These are phyloP conservation scores for Brotogeris chrysoptera DNA, from an alignment of 2,797 vertebrate species.

Conservation along the genomic window DNA sequence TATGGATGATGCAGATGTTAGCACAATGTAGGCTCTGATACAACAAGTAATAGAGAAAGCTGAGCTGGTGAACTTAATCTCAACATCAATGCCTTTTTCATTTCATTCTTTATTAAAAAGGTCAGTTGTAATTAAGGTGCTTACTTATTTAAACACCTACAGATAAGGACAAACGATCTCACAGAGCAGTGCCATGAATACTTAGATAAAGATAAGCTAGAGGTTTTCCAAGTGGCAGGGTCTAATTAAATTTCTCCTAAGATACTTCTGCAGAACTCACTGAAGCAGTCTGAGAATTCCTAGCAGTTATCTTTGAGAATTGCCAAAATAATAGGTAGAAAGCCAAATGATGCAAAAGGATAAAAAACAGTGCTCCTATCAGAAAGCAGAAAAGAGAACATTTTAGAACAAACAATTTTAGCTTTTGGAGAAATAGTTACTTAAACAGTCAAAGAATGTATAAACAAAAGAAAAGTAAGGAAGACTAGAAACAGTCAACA, in stretches of 20 bases:
- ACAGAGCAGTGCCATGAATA: background rate
- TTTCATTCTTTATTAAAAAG: conserved; percentile 58
- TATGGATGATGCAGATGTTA: background rate
- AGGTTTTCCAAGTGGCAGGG: background rate
- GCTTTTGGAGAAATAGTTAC: background rate
- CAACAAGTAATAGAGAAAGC: background rate
- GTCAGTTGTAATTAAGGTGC: conserved; percentile 53
- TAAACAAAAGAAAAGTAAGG: background rate
- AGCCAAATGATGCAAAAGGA: background rate
- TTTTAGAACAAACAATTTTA: background rate
- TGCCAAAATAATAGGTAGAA: background rate
- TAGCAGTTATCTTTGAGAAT: background rate
- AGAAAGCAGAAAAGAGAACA: background rate
- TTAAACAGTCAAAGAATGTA: background rate
- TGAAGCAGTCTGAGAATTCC: background rate
- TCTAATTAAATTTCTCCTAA: background rate
- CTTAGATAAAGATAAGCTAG: conserved; percentile 7
- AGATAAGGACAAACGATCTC: conserved; percentile 37
- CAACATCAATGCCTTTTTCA: background rate
- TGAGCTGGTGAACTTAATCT: background rate
- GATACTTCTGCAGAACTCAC: background rate
- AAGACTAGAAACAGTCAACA: background rate
- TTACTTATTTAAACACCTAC: conserved; percentile 52
- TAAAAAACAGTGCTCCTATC: background rate
- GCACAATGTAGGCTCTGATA: background rate